Conservation (phyloP, 2,113 vertebrate species). For the Sporophila hypoxantha region DNA sequence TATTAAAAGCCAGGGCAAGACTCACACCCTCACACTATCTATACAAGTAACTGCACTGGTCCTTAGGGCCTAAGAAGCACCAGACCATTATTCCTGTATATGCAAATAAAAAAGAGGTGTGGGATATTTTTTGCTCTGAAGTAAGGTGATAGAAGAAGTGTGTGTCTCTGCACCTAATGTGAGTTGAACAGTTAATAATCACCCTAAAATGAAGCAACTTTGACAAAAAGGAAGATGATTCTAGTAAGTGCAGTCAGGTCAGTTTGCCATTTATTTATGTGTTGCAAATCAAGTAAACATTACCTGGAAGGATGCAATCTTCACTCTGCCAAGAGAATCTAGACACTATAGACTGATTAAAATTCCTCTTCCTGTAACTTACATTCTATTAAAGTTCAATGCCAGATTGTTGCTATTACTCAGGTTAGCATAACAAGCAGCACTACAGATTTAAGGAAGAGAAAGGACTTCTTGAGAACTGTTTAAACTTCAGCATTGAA, state of each 20-base stretch:
- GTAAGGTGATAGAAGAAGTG: neutral
- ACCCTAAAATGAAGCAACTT: neutral
- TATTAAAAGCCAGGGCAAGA: neutral
- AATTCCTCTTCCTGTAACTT: neutral
- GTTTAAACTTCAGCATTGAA: neutral
- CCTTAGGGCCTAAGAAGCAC: neutral
- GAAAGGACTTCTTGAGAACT: neutral
- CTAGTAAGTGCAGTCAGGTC: neutral
- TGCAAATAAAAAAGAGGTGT: neutral
- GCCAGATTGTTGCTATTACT: neutral
- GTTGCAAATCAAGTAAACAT: neutral
- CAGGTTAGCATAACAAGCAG: neutral
- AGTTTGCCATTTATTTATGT: neutral
- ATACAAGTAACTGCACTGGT: rapidly evolving
- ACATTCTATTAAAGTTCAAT: neutral
- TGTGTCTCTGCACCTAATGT: neutral
- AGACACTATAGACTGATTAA: neutral
- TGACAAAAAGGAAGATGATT: neutral
- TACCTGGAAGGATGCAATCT: neutral
- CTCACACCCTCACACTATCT: neutral
- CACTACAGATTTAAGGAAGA: neutral
- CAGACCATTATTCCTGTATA: neutral
- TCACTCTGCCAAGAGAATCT: neutral
- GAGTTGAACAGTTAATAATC: neutral
- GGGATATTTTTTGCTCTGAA: neutral